Evolutionary conservation across 2,113 vertebrate species (phyloP).

Genomic region (Nyctibius bracteatus): DNA sequence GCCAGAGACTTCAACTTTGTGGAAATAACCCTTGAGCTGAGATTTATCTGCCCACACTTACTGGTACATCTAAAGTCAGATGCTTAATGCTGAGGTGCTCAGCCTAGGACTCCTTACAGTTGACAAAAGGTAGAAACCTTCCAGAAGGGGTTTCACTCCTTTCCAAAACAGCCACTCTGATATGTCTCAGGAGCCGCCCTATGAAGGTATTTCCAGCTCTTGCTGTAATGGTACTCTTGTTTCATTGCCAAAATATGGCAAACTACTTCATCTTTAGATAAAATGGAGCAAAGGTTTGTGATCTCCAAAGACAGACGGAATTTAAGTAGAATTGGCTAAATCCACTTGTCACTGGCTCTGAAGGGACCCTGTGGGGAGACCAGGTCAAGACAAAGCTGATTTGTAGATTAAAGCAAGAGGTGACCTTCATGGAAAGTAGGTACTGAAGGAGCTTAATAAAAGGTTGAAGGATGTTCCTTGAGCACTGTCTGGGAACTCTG

Average conservation of each 20-base stretch:
- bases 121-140: not conserved
- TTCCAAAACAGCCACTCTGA: not conserved
- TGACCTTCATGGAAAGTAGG: not conserved
- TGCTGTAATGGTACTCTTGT: not conserved
- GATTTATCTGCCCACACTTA: not conserved
- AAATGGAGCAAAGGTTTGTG: not conserved
- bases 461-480: not conserved
- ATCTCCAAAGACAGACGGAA: not conserved
- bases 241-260: not conserved
- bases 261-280: not conserved
- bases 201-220: not conserved
- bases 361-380: not conserved
- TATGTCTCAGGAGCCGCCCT: rapidly evolving
- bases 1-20: not conserved
- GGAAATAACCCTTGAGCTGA: not conserved
- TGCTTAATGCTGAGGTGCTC: not conserved
- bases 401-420: not conserved
- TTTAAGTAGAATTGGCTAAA: not conserved
- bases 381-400: not conserved
- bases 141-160: not conserved
- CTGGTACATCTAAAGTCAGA: not conserved
- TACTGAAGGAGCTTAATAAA: not conserved
- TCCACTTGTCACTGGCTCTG: not conserved
- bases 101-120: not conserved
- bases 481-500: not conserved